Base-by-base conservation (phyloP, 2,888 invertebrate genomes). In the Drosophila borealis region DNA sequence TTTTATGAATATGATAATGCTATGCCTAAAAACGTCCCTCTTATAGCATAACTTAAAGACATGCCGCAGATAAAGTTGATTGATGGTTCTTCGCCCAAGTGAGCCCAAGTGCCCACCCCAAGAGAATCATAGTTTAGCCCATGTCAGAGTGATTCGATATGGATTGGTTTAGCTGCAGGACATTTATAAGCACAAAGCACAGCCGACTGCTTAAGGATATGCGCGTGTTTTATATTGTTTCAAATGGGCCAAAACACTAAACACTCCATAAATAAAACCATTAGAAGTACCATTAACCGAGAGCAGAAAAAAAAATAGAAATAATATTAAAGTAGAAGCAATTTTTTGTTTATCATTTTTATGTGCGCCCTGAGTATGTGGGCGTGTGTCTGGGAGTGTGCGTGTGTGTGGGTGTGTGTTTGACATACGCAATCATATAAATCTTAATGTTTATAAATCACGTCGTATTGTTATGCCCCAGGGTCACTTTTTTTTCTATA, bases 241-340 rank as follows among this genome's bases (percentile, higher is more conserved):
- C 74, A 66, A 75, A 80, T 80, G 72, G 68, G 34, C 50, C 56
- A 69, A 55, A 57, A 50, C 82, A 89, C 84, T 91, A 90, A 90
- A 90, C 91, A 91, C 91, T 88, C 88, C 86, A 90, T 91, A 90
- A 91, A 88, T 78, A 89, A 87, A 80, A 80, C 81, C 81, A 83
- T 83, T 83, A 80, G 72, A 71, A 60, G 74, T 64, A 71, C 77
- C 81, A 80, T 79, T 80, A 81, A 81, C 33, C 81, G 66, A 61
- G 36, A 33, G 29, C 29, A 29, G 39, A 45, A 49, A 34, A 36
- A 44, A 56, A 45, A 55, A 36, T 33, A 62, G 44, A 56, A 74
- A 80, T 75, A 78, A 83, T 84, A 76, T 77, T 79, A 44, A 51
- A 53, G 55, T 74, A 61, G 39, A 8, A 49, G 59, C 63, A 71